phyloP scores from a whole-genome alignment of 2,797 vertebrate genomes.

The Sciurus vulgaris region DNA sequence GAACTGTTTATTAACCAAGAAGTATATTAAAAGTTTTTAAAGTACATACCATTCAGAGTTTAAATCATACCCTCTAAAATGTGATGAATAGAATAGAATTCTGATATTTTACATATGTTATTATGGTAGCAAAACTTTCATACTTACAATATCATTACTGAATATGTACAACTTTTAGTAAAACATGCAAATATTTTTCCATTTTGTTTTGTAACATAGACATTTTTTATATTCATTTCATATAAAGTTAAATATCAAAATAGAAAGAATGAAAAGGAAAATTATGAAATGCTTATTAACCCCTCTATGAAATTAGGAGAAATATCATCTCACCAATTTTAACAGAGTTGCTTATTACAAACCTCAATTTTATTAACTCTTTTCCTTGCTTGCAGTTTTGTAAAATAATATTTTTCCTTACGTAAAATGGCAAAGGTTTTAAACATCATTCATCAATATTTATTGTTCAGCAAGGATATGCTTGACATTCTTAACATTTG shows the following conservation, averaged over 20 bases:
- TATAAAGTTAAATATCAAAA: background rate
- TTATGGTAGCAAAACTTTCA: background rate
- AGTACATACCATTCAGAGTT: background rate
- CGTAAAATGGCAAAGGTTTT: background rate
- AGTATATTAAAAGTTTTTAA: background rate
- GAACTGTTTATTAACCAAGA: background rate
- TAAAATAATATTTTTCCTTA: background rate
- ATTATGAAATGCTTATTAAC: background rate
- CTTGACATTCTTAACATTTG: background rate
- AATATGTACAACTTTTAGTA: background rate
- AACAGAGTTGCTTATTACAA: background rate
- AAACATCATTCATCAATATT: background rate
- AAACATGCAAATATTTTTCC: background rate
- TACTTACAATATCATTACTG: background rate
- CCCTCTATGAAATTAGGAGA: background rate
- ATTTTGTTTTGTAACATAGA: background rate
- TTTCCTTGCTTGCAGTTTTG: slow-evolving; percentile 4
- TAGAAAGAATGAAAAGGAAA: background rate
- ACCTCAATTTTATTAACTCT: background rate
- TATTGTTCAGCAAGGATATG: background rate
- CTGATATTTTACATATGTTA: background rate
- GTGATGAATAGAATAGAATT: slow-evolving; percentile 5
- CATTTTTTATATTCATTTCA: background rate
- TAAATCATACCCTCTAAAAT: background rate
- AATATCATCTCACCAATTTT: slow-evolving; percentile 4